phyloP scores from a whole-genome alignment of 2,888 invertebrate genomes.

The Drosophila mimetica region DNA sequence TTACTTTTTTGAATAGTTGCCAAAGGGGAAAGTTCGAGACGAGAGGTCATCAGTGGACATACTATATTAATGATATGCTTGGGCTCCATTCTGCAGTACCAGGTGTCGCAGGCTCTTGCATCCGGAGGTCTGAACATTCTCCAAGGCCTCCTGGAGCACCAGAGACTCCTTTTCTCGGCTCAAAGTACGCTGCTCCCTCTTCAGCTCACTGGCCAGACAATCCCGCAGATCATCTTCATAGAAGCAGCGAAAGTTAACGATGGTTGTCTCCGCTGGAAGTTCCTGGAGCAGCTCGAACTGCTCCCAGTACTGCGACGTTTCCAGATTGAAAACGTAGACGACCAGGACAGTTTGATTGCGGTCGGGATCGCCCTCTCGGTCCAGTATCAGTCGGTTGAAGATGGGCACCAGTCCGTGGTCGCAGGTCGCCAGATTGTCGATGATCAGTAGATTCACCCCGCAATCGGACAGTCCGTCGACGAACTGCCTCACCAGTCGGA shows the following conservation, averaged over 20 bases:
- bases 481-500: constrained; percentile 46
- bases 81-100: constrained; percentile 34
- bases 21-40: too few species aligned
- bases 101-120: constrained; percentile 50
- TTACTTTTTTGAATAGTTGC: neutral
- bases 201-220: constrained; percentile 38
- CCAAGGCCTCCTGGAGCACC: constrained; percentile 44
- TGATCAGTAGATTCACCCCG: constrained; percentile 75
- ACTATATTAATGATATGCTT: neutral
- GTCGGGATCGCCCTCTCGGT: constrained; percentile 47
- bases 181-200: constrained; percentile 40
- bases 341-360: constrained; percentile 16
- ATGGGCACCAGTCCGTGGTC: constrained; percentile 57
- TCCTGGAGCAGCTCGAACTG: constrained; percentile 33
- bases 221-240: constrained; percentile 8
- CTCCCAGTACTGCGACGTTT: constrained; percentile 18
- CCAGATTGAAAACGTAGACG: constrained; percentile 21
- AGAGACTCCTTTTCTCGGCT: constrained; percentile 2
- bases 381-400: constrained; percentile 52
- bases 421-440: constrained; percentile 68
- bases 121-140: constrained; percentile 36
- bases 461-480: constrained; percentile 62
- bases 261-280: constrained; percentile 5
- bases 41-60: neutral
- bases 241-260: constrained; percentile 19